Base-by-base conservation (phyloP, 2,113 vertebrate genomes). In the Romanogobio albipinnatus region DNA sequence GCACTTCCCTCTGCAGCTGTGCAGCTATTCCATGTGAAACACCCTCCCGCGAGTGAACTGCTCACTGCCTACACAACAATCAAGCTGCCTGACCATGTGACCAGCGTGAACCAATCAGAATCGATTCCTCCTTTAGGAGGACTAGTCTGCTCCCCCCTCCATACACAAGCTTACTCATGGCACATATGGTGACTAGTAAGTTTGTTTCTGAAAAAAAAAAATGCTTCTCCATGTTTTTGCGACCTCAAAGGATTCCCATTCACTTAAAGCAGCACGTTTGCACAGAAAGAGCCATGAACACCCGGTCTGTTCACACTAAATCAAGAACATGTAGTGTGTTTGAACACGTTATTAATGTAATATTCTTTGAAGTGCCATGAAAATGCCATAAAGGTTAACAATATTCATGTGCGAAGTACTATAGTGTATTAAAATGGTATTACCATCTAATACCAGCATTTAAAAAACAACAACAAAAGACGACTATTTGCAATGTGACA, bases 71-170 rank as follows among this genome's bases (percentile, higher is more conserved):
- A 84, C 56, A 43, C 75, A 85, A 92, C 88, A 91, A 89, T 91
- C 90, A 91, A 76, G 93, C 93, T 94, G 93, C 91, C 92, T 91
- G 91, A 82, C 87, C 95, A 96, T 91, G 95, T 97, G 96, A 94
- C 89, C 87, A 53, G 83, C 47, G 61, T 88, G 61, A 90, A 88
- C 94, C 93, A 96, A 95, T 92, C 84, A 74, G 58, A 83, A 68
- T 87, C 86, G 86, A 91, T 90, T 89, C 88, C 88, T 62, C 76
- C 88, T 74, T 86, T 82, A 90, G 92, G 87, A 83, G 73, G 76
- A 88, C 64, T 9, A 66, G 74, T 5, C 58, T 61, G 29, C 9
- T 36, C 43, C 68, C 29, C 81, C 53, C 47, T 13, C 6, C 6
- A 36, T 4, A 36, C 36, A 36, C 36, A 36, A 51, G 64, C 26